These are phyloP conservation scores for Lepidothrix coronata DNA, from an alignment of 2,113 vertebrate species.

Conservation along the genomic window DNA sequence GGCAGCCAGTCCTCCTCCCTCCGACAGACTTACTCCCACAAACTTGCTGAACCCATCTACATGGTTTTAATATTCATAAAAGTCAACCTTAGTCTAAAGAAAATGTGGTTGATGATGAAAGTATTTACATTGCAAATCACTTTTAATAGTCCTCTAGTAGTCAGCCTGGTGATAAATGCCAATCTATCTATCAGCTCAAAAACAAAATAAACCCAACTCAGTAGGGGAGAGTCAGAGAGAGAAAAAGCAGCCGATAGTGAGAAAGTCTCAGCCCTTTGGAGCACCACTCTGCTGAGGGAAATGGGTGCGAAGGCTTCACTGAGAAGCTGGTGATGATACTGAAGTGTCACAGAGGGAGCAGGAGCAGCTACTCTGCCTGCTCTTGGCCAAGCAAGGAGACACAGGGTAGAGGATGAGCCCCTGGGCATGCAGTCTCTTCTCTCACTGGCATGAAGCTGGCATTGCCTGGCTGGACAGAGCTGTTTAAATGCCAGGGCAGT, in stretches of 20 bases:
- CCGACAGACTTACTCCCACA: background rate
- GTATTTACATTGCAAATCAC: slow-evolving; percentile 70
- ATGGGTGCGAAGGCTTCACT: rapidly evolving
- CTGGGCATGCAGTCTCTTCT: rapidly evolving
- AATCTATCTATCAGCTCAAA: slow-evolving; percentile 46
- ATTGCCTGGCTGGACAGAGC: background rate
- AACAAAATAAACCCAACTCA: slow-evolving; percentile 12
- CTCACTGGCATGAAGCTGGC: background rate
- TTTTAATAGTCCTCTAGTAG: slow-evolving; percentile 54
- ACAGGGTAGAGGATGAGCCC: rapidly evolving
- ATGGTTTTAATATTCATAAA: slow-evolving; percentile 49
- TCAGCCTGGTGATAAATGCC: slow-evolving; percentile 56
- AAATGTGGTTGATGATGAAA: slow-evolving; percentile 44
- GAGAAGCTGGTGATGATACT: background rate
- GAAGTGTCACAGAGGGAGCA: background rate
- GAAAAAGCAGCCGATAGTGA: background rate
- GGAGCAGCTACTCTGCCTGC: background rate
- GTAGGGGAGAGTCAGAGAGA: background rate
- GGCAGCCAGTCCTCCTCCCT: background rate
- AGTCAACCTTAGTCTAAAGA: slow-evolving; percentile 46
- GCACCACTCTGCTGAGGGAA: background rate
- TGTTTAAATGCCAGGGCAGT: background rate
- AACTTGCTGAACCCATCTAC: slow-evolving; percentile 4
- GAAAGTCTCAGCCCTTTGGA: background rate
- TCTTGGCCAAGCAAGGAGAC: background rate